Evolutionary conservation across 2,797 vertebrate species (phyloP).

Genomic region (Enteromius radiatus): DNA sequence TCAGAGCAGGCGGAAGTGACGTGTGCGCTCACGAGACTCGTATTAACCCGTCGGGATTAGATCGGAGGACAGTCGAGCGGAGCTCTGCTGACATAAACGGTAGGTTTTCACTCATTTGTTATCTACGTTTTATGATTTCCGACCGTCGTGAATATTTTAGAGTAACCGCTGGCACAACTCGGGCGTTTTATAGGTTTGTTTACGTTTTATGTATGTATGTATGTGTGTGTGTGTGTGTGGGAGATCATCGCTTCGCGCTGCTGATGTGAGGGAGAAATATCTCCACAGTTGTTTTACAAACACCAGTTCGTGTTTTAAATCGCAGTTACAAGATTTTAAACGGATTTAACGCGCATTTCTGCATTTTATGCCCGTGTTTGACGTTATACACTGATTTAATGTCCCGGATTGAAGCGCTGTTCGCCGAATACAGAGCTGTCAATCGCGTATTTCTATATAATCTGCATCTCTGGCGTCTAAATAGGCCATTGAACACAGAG

Average conservation of each 20-base stretch:
- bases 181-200: neutral
- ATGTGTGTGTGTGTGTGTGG: neutral
- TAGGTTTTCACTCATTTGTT: conserved; percentile 50
- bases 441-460: neutral
- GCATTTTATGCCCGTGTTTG: neutral
- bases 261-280: conserved; percentile 1
- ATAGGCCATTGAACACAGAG: conserved; percentile 51
- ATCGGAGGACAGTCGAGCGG: conserved; percentile 33
- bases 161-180: neutral
- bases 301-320: neutral
- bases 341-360: no score
- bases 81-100: conserved; percentile 56
- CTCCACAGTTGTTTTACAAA: neutral
- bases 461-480: neutral
- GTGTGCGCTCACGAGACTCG: conserved; percentile 62
- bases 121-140: neutral
- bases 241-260: neutral
- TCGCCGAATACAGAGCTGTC: neutral
- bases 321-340: neutral
- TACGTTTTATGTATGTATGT: neutral
- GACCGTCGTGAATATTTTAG: neutral
- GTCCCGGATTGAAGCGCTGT: neutral
- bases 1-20: conserved; percentile 76
- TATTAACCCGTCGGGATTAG: conserved; percentile 63
- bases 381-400: neutral